Evolutionary conservation across 2,113 vertebrate species (phyloP).

Genomic region (Leptobrachium ailaonicum): DNA sequence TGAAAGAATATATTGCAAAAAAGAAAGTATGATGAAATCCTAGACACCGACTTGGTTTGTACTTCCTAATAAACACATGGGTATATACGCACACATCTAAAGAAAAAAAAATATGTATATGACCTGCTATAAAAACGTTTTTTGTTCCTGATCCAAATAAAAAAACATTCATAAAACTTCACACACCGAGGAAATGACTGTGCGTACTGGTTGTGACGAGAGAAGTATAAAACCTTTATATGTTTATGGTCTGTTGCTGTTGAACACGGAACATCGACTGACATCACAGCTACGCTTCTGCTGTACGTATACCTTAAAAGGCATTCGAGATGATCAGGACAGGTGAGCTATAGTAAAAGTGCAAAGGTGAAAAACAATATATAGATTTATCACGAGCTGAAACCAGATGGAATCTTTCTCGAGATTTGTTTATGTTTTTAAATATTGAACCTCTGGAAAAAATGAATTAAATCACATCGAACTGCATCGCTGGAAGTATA

Average conservation of each 20-base stretch:
- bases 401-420: conserved; percentile 14
- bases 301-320: conserved; percentile 56
- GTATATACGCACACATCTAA: conserved; percentile 36
- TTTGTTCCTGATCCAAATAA: conserved; percentile 55
- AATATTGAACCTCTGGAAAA: neutral
- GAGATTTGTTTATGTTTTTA: neutral
- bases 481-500: too few species aligned
- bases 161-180: conserved; percentile 55
- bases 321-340: conserved; percentile 5
- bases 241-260: conserved; percentile 60
- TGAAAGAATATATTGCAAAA: conserved; percentile 10
- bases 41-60: conserved; percentile 15
- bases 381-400: conserved; percentile 6
- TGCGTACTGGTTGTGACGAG: conserved; percentile 54
- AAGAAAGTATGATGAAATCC: neutral
- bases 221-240: conserved; percentile 44
- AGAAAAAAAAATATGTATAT: conserved; percentile 38
- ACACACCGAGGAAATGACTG: conserved; percentile 53
- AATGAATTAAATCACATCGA: neutral
- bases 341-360: neutral
- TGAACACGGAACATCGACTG: conserved; percentile 60
- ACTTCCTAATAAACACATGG: conserved; percentile 17
- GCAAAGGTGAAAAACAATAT: conserved; percentile 54
- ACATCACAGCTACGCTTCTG: conserved; percentile 58
- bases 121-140: conserved; percentile 54